phyloP scores from a whole-genome alignment of 2,113 vertebrate species.

The Regulus satrapa region DNA sequence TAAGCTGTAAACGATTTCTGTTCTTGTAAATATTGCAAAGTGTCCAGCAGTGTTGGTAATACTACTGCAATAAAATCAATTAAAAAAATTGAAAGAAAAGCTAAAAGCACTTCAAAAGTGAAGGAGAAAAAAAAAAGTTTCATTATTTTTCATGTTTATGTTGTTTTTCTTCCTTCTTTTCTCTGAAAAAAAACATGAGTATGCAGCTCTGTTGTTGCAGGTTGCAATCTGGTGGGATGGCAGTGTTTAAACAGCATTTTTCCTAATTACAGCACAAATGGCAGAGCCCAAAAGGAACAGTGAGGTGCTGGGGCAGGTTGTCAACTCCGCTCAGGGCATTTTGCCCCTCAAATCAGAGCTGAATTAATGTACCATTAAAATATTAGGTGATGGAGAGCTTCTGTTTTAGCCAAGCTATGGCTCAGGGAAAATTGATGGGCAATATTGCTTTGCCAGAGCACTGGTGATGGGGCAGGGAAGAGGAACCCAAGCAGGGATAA shows the following conservation, averaged over 20 bases:
- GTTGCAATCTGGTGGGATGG: conserved; percentile 20
- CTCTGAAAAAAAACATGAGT: background rate
- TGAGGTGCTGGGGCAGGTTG: background rate
- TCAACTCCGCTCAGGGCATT: background rate
- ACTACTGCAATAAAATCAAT: conserved; percentile 8
- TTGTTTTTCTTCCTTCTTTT: background rate
- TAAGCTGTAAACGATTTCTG: conserved; percentile 11
- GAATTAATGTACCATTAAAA: background rate
- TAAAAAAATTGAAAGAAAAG: background rate
- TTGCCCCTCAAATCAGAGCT: background rate
- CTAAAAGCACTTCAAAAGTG: background rate
- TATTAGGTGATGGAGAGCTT: background rate
- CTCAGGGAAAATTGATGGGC: background rate
- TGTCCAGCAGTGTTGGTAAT: conserved; percentile 10
- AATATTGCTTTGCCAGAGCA: background rate
- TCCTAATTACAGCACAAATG: background rate
- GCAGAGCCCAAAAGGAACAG: conserved; percentile 40
- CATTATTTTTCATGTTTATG: background rate
- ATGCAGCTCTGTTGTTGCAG: background rate
- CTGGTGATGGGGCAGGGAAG: background rate
- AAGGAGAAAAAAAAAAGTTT: background rate
- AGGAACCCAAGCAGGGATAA: background rate
- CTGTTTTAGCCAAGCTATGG: background rate
- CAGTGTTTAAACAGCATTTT: background rate
- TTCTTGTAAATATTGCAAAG: conserved; percentile 36